Base-by-base conservation (phyloP, 2,888 invertebrate species). In the Drosophila kambysellisi region DNA sequence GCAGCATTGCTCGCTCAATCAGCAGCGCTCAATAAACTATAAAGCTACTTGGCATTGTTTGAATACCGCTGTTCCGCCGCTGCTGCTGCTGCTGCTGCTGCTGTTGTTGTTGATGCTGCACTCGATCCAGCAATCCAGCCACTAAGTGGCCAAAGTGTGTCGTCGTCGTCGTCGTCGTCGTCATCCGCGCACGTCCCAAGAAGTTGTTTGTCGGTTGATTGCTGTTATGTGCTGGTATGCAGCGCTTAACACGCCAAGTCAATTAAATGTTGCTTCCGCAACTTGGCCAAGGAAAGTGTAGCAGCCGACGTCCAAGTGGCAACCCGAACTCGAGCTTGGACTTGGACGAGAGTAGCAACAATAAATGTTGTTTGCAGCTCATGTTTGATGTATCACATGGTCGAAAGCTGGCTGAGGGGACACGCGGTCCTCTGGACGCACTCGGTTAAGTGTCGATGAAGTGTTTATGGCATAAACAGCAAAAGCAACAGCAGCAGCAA, bases 231-330 rank as follows among this genome's bases (percentile, higher is more conserved):
- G 84, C 84, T 77, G 82, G 78, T 81, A 82, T 82, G 88, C 82
- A 78, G 75, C 79, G 73, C 79, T 78, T 87, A 85, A 85, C 84
- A 85, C 81, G 84, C 81, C 83, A 84, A 84, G 83, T 88, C 84
- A 84, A 84, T 88, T 88, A 84, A 84, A 84, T 81, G 74, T 78
- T 70, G 87, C 83, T 83, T 88, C 88, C 83, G 83, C 82, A 85
- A 79, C 61, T 53, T 73, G 84, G 66, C 56, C 80, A 71, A 74
- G 61, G 82, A 81, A 86, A 87, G 72, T 88, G 85, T 82, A 72
- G 79, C 82, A 81, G 39, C 43, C 30, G 46, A 68, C 25, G 43
- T 50, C 33, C 37, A 64, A 33, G 20, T 54, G 29, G 32, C 15
- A 12, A 12, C 68, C 39, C 35, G 52, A 53, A 39, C 35, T 39